A percentile compares a stretch with the other conserved stretches of the same genome.
Evolutionary conservation across 2,888 invertebrate species (phyloP).

Genomic region (Acanthococcus lagerstroemiae): DNA sequence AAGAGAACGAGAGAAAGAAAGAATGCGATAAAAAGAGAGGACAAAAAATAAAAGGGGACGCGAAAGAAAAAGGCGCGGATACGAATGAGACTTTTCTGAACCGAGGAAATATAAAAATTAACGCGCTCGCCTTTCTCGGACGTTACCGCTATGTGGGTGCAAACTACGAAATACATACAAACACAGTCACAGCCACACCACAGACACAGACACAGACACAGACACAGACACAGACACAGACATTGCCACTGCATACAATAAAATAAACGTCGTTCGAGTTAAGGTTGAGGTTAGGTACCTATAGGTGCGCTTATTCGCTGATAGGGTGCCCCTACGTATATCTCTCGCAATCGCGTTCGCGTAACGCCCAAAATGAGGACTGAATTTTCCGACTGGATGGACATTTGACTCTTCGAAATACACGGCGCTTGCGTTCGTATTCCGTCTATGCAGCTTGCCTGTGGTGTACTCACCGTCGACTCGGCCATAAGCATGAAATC

Average conservation of each 20-base stretch:
- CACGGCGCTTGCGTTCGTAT: constrained; percentile 17
- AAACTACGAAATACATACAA: too few species aligned
- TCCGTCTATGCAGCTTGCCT: background rate
- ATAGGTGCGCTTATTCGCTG: background rate
- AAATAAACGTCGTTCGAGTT: background rate
- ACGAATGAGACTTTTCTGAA: too few species aligned
- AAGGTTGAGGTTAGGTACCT: background rate
- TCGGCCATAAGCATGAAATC: background rate
- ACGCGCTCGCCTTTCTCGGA: too few species aligned
- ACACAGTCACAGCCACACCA: too few species aligned
- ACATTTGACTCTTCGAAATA: constrained; percentile 6
- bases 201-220: too few species aligned
- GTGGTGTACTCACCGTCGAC: background rate
- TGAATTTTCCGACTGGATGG: constrained; percentile 18
- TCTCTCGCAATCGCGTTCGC: constrained; percentile 13
- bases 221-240: too few species aligned
- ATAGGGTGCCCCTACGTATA: constrained; percentile 23
- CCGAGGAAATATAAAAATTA: too few species aligned
- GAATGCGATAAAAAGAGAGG: constrained; percentile 33
- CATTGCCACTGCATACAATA: too few species aligned
- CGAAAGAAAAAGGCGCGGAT: background rate
- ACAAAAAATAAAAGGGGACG: constrained; percentile 32
- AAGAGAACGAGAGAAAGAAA: background rate
- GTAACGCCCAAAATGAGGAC: constrained; percentile 19
- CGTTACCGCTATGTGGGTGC: too few species aligned